Base-by-base conservation (phyloP, 2,113 vertebrate species). In the Catharus bicknelli region DNA sequence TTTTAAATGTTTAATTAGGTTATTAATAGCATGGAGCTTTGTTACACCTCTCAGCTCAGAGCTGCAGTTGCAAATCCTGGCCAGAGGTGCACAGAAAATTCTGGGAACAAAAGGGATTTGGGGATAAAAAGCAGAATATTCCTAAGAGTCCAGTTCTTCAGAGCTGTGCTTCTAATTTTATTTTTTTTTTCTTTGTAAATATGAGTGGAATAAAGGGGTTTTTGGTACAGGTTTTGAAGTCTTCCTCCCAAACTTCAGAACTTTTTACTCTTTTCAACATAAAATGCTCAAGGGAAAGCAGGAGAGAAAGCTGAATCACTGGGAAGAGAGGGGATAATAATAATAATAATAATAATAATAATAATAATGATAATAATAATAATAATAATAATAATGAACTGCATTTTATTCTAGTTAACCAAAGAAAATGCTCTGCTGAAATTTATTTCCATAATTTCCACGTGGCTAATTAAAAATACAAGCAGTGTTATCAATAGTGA, bases 11-110 rank as follows among this genome's bases (percentile, higher is more conserved):
- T 96, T 96, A 88, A 94, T 92, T 64, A 92, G 80, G 91, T 51
- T 96, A 94, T 97, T 96, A 97, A 96, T 83, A 96, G 94, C 74
- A 42, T 69, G 63, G 84, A 43, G 91, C 91, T 93, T 95, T 10
- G 47, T 92, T 61, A 92, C 87, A 69, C 67, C 86, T 95, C 38
- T 14, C 40, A 40, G 40, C 40, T 40, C 40, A 40, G 40, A 40
- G 40, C 38, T 38, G 38, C 9, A 38, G 38, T 38, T 38, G 38
- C 40, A 40, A 96, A 55, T 9, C 32, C 43, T 47, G n/a, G 38
- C 48, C 58, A 81, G 62, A 84, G 36, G 16, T 58, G 54, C 68
- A 40, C 32, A 13, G 29, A 45, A 92, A 95, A 91, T 36, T 30
- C 59, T 34, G 38, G 18, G 79, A 64, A 91, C 26, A 66, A 95